These are phyloP conservation scores for Dendrolimus pini DNA, from an alignment of 2,888 invertebrate genomes.

Conservation along the genomic window DNA sequence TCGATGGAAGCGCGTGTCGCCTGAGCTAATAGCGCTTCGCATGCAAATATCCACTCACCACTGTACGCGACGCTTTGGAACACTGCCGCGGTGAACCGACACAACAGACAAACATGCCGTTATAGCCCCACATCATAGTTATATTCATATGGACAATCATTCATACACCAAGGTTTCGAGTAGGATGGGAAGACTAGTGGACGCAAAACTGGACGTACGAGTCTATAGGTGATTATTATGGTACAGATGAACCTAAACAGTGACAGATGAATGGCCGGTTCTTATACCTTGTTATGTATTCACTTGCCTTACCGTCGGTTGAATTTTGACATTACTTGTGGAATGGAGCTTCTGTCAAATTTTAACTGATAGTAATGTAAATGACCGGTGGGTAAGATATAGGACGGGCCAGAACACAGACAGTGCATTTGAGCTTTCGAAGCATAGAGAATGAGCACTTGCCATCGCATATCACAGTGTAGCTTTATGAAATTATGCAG, in stretches of 20 bases:
- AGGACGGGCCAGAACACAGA: neutral
- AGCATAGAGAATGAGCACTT: neutral
- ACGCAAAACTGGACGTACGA: neutral
- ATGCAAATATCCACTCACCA: conserved; percentile 86
- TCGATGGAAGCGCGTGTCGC: conserved; percentile 2
- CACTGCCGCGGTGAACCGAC: conserved; percentile 81
- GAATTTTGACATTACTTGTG: no score
- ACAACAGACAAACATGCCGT: conserved; percentile 74
- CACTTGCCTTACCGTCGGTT: no score
- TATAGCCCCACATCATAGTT: conserved; percentile 37
- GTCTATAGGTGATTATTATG: neutral
- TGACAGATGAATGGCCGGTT: neutral
- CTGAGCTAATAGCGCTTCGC: conserved; percentile 41
- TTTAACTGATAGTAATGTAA: no score
- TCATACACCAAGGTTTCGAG: neutral
- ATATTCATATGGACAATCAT: neutral
- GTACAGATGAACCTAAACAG: neutral
- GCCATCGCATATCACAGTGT: neutral
- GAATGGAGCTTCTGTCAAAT: no score
- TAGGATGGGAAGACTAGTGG: neutral
- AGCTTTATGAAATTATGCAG: no score
- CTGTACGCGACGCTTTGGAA: conserved; percentile 97
- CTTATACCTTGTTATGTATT: no score
- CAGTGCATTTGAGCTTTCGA: neutral
- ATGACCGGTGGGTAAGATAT: no score